These are phyloP conservation scores for Drosophila seguyi DNA, from an alignment of 1,140 invertebrate species.

Conservation along the genomic window DNA sequence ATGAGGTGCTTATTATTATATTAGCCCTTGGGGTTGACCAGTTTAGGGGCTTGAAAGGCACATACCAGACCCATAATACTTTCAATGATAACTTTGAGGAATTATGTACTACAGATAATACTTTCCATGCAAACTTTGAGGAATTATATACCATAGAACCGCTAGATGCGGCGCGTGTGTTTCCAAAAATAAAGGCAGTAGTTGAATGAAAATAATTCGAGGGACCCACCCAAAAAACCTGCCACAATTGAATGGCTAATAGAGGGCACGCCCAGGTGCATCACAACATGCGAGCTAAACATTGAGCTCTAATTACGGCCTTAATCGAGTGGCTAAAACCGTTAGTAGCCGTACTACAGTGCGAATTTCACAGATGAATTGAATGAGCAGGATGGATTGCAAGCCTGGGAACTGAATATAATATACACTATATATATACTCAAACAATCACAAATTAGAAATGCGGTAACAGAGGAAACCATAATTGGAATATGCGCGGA, in stretches of 20 bases:
- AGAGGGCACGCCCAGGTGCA: constrained; percentile 61
- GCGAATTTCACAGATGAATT: constrained; percentile 65
- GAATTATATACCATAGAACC: neutral
- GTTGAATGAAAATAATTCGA: constrained; percentile 10
- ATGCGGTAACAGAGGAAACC: constrained; percentile 25
- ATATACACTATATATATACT: neutral
- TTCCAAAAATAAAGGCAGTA: constrained; percentile 25
- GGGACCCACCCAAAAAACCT: constrained; percentile 18
- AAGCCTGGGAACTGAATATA: constrained; percentile 60
- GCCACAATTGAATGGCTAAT: constrained; percentile 41
- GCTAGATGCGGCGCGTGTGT: constrained; percentile 46
- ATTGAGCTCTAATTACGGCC: constrained; percentile 46
- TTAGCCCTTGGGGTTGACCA: constrained; percentile 14
- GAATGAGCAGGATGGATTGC: constrained; percentile 52
- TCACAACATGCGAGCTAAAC: constrained; percentile 31
- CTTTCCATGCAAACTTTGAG: neutral
- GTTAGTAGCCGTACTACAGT: constrained; percentile 46
- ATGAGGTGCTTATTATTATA: constrained; percentile 27
- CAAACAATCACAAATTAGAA: constrained; percentile 39
- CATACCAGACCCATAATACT: neutral
- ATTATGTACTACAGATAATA: neutral
- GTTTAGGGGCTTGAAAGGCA: neutral
- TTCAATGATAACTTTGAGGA: neutral
- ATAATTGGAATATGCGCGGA: constrained; percentile 34
- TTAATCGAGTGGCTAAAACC: constrained; percentile 20